These are phyloP conservation scores for Agrilus mali DNA, from an alignment of 2,888 invertebrate species.

Conservation along the genomic window DNA sequence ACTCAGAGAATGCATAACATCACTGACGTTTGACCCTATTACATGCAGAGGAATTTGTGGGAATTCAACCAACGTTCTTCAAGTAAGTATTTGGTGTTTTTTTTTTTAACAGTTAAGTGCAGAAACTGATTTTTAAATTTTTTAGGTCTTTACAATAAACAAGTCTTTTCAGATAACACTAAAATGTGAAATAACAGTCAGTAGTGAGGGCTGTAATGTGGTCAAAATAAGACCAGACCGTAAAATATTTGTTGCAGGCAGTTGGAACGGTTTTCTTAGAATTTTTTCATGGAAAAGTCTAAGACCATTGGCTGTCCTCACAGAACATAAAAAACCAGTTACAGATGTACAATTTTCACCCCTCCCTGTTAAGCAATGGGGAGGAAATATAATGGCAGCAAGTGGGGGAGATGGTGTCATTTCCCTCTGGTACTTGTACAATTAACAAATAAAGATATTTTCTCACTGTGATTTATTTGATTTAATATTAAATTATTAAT, in stretches of 20 bases:
- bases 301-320: constrained; percentile 57
- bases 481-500: no score
- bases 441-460: constrained; percentile 30
- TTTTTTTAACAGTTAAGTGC: background rate
- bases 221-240: constrained; percentile 55
- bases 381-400: constrained; percentile 66
- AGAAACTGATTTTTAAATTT: background rate
- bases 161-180: constrained; percentile 43
- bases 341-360: constrained; percentile 61
- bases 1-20: constrained; percentile 52
- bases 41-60: constrained; percentile 57
- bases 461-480: no score
- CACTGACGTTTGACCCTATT: constrained; percentile 55
- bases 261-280: constrained; percentile 65
- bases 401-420: constrained; percentile 63
- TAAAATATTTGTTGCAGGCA: constrained; percentile 60
- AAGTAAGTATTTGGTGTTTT: constrained; percentile 28
- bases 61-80: constrained; percentile 47
- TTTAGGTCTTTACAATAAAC: constrained; percentile 40
- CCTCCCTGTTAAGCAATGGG: constrained; percentile 49
- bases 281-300: constrained; percentile 69
- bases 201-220: constrained; percentile 60
- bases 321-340: constrained; percentile 57
- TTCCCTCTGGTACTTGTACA: constrained; percentile 71
- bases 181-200: constrained; percentile 50